A percentile compares a stretch with the other conserved stretches of the same genome.
These are phyloP conservation scores for Keiferia lycopersicella DNA, from an alignment of 2,888 invertebrate genomes.

Conservation along the genomic window DNA sequence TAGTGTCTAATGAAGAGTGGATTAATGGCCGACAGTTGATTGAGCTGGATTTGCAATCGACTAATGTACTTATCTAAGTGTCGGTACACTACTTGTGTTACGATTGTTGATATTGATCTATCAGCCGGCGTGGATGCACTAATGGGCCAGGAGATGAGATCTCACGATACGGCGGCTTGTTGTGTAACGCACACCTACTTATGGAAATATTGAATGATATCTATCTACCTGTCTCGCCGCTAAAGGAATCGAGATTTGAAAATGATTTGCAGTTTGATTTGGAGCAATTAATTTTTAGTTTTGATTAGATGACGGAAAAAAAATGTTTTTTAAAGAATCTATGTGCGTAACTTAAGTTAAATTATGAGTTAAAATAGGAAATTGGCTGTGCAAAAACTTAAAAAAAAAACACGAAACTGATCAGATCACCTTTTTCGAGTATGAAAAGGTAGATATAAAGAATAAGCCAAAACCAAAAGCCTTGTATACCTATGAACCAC, in stretches of 20 bases:
- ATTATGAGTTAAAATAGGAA: too few relatives aligned
- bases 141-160: constrained; percentile 35
- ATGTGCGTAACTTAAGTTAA: too few relatives aligned
- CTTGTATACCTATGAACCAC: too few relatives aligned
- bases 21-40: constrained; percentile 69
- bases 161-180: constrained; percentile 23
- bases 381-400: too few relatives aligned
- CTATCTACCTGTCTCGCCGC: neutral
- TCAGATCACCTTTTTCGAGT: too few relatives aligned
- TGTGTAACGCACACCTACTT: constrained; percentile 12
- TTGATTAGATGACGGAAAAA: neutral
- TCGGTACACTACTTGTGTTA: constrained; percentile 61
- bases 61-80: constrained; percentile 44
- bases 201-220: constrained; percentile 24
- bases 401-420: too few relatives aligned
- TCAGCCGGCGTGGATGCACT: constrained; percentile 28
- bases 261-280: neutral
- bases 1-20: constrained; percentile 72
- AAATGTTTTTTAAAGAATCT: too few relatives aligned
- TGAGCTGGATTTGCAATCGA: constrained; percentile 67
- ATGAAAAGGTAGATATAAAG: too few relatives aligned
- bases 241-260: neutral
- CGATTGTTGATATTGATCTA: constrained; percentile 50
- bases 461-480: too few relatives aligned
- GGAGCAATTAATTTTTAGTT: neutral